These are phyloP conservation scores for Nemotelus nigrinus DNA, from an alignment of 2,888 invertebrate species.

Conservation along the genomic window DNA sequence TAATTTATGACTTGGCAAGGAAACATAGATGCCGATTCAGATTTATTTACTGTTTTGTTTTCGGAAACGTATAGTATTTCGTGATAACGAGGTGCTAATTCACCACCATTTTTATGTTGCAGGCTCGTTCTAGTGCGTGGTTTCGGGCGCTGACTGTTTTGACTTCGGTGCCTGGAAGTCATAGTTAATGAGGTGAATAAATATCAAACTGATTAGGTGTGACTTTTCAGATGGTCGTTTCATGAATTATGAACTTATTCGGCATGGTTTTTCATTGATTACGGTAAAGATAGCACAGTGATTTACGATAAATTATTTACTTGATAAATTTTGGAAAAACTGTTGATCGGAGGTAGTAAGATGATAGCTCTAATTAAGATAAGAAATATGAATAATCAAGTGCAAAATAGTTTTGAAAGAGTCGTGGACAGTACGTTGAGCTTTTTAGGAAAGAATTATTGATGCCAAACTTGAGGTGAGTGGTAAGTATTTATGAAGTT, in stretches of 20 bases:
- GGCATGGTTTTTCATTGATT: slow-evolving; percentile 11
- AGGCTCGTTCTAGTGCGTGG: background rate
- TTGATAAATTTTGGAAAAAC: no score
- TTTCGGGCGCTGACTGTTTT: background rate
- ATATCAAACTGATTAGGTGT: slow-evolving; percentile 38
- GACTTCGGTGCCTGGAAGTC: background rate
- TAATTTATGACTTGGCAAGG: slow-evolving; percentile 35
- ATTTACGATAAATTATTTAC: background rate
- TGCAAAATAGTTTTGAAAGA: no score
- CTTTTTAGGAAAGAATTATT: no score
- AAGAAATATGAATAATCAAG: no score
- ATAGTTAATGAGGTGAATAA: slow-evolving; percentile 26
- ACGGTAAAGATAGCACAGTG: slow-evolving; percentile 21
- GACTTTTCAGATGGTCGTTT: slow-evolving; percentile 4
- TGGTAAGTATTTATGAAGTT: no score
- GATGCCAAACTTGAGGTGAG: no score
- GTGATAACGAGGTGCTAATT: slow-evolving; percentile 44
- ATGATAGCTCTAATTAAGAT: no score
- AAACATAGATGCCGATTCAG: slow-evolving; percentile 35
- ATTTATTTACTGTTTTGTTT: slow-evolving; percentile 41
- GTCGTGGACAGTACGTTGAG: no score
- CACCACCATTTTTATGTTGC: slow-evolving; percentile 27
- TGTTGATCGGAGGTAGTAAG: no score
- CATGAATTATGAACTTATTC: background rate
- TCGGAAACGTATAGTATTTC: slow-evolving; percentile 36